A percentile compares a stretch with the other conserved stretches of the same genome.
phyloP scores from a whole-genome alignment of 2,888 invertebrate species.

The Teleiodes luculella region DNA sequence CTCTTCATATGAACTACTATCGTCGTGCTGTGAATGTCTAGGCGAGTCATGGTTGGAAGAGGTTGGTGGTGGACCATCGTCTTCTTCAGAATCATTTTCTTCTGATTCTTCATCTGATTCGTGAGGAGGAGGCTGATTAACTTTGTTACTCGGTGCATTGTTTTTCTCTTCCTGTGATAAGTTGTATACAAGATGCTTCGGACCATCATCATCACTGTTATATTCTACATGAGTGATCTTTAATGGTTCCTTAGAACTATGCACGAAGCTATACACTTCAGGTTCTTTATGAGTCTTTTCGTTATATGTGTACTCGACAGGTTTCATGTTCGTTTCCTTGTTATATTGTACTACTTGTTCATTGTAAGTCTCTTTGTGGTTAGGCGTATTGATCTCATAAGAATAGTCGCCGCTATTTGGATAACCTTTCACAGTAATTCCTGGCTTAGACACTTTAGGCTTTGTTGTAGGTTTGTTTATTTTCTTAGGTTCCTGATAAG shows the following conservation, averaged over 20 bases:
- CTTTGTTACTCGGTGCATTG: constrained; percentile 23
- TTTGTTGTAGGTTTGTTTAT: constrained; percentile 40
- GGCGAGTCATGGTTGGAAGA: not conserved
- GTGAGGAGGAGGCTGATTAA: constrained; percentile 17
- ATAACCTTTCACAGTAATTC: constrained; percentile 38
- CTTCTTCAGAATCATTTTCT: constrained; percentile 28
- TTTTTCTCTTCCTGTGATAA: constrained; percentile 42
- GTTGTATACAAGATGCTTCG: constrained; percentile 50
- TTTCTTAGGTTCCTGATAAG: constrained; percentile 43
- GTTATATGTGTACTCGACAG: constrained; percentile 52
- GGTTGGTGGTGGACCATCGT: constrained; percentile 13
- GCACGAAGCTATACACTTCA: constrained; percentile 50
- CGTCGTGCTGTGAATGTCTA: not conserved
- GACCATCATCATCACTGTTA: constrained; percentile 41
- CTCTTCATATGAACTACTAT: not conserved
- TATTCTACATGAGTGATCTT: constrained; percentile 45
- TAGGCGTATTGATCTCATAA: constrained; percentile 63
- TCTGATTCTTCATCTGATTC: constrained; percentile 29
- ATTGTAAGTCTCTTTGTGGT: constrained; percentile 59
- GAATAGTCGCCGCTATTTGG: constrained; percentile 50
- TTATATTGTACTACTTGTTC: constrained; percentile 62
- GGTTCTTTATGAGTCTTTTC: constrained; percentile 52
- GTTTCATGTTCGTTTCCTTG: constrained; percentile 56
- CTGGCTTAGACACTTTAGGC: constrained; percentile 40
- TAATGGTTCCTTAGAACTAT: constrained; percentile 42